Base-by-base conservation (phyloP, 2,888 invertebrate genomes). In the Marasmarcha lunaedactyla region DNA sequence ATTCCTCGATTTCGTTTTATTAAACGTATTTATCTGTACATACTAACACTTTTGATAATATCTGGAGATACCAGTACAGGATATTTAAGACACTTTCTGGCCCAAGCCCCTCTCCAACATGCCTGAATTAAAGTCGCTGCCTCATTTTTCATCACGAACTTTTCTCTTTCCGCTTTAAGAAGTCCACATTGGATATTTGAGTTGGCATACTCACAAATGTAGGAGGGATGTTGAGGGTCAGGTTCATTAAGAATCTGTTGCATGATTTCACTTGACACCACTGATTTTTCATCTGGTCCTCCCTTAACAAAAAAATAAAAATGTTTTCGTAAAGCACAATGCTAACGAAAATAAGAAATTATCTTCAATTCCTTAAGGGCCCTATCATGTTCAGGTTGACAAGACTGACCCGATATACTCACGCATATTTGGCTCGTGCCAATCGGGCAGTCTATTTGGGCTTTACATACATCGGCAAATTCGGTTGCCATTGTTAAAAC, bases 91-190 rank as follows among this genome's bases (percentile, higher is more conserved):
- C 68, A 70, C 35, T 63, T 71, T 11, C 77, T 60, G 0, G 64
- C 67, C 66, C 71, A 70, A 5, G 52, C 41, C 1, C 79, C 78
- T 52, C 77, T 61, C 81, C 81, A 81, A 37, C 59, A 49, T 0
- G 78, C 64, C 48, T 83, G 81, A 6, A 83, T 45, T 1, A 53
- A 11, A 1, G 63, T 73, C 0, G 78, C 81, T 3, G 81, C 79
- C 42, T 76, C 71, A 10, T 78, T 71, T 41, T 48, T 63, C 15
- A 35, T 60, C 1, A 76, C 57, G 0, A 63, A 25, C 33, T 66
- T 69, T 15, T 71, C 65, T 20, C 77, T 57, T 43, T 74, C 68
- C 5, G 58, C 57, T 40, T 72, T 78, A 10, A 79, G 37, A 0
- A 67, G n/a, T 0, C 65, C 71, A 47, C 79, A 79, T 0, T 70